Evolutionary conservation across 92 coral and sea anemone genomes (phyloP).

Genomic region (Epizoanthus stellaris): DNA sequence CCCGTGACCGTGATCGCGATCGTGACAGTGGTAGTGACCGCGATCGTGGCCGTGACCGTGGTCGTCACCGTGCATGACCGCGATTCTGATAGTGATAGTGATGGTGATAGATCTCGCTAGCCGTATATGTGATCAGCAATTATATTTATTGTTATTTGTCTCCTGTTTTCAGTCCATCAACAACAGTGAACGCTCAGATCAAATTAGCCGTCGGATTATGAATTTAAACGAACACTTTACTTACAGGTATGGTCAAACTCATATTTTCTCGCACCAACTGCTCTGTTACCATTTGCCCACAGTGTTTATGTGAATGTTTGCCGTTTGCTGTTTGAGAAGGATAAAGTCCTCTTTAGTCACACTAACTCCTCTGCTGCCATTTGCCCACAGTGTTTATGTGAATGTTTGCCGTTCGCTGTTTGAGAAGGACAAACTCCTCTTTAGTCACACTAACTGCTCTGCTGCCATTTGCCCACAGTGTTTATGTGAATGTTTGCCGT

Average conservation of each 20-base stretch:
- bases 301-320: slow-evolving; percentile 74
- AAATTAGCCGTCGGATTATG: slow-evolving; percentile 73
- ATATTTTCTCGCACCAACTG: no score
- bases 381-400: slow-evolving; percentile 60
- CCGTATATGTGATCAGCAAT: neutral
- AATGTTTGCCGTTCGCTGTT: slow-evolving; percentile 98
- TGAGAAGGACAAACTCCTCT: slow-evolving; percentile 95
- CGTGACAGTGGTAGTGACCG: no score
- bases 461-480: slow-evolving; percentile 17
- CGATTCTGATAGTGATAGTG: no score
- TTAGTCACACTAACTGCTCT: no score
- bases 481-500: slow-evolving; percentile 70
- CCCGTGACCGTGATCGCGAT: no score
- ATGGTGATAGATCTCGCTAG: no score
- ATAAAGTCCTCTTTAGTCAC: neutral
- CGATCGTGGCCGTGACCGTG: no score
- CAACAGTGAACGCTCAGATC: slow-evolving; percentile 90
- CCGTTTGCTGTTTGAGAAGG: no score
- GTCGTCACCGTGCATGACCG: no score
- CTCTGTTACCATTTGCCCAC: neutral
- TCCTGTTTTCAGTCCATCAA: slow-evolving; percentile 76
- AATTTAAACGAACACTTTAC: slow-evolving; percentile 93
- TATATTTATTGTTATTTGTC: neutral
- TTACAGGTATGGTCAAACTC: slow-evolving; percentile 71
- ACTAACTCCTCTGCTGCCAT: neutral